Conservation (phyloP, 2,888 invertebrate genomes). For the Portevinia maculata region DNA sequence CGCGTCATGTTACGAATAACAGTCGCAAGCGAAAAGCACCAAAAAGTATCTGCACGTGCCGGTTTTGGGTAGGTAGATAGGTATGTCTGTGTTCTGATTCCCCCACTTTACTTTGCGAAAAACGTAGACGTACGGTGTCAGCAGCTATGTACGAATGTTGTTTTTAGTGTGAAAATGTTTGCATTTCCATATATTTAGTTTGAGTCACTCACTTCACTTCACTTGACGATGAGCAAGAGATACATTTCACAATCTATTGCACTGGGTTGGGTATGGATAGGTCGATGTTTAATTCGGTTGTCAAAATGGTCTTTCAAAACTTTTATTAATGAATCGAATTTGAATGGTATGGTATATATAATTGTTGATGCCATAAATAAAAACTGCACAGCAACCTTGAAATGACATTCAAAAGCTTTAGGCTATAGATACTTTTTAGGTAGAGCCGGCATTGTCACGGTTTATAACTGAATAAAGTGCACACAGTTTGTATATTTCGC, state of each 20-base stretch:
- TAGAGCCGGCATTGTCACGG: background rate
- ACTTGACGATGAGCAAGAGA: background rate
- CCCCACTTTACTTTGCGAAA: background rate
- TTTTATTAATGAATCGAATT: background rate
- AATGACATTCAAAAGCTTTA: background rate
- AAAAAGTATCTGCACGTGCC: constrained; percentile 59
- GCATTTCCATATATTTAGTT: constrained; percentile 14
- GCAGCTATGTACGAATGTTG: background rate
- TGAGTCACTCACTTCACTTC: constrained; percentile 21
- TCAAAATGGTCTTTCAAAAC: background rate
- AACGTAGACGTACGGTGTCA: background rate
- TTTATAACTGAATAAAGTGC: background rate
- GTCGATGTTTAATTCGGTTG: background rate
- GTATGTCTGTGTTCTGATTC: constrained; percentile 7
- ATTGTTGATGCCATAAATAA: background rate
- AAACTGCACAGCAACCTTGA: background rate
- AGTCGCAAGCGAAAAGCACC: constrained; percentile 19
- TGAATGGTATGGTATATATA: background rate
- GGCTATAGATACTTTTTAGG: background rate
- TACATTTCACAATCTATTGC: background rate
- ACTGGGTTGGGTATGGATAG: background rate
- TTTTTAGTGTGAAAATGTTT: constrained; percentile 6
- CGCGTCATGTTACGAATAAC: background rate
- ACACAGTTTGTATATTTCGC: background rate
- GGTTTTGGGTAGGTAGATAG: too few species aligned